Conservation (phyloP, 2,797 vertebrate genomes). For the Molossus alvarezi region DNA sequence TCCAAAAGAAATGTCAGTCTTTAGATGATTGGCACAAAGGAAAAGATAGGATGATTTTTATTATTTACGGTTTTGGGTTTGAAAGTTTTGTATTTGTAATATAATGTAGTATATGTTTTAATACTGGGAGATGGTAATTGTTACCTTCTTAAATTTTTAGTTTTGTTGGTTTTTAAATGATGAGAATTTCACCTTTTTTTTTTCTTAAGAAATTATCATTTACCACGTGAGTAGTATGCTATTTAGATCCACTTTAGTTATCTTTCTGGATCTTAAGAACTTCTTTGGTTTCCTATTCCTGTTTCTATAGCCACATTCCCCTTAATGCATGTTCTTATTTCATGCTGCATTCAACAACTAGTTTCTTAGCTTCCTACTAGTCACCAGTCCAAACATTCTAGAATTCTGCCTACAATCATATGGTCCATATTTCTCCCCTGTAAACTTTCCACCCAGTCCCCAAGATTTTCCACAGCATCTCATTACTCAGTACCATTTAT, state of each 20-base stretch:
- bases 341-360: constrained; percentile 26
- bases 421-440: constrained; percentile 56
- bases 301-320: constrained; percentile 38
- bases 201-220: constrained; percentile 65
- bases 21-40: constrained; percentile 59
- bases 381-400: constrained; percentile 20
- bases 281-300: constrained; percentile 42
- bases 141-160: constrained; percentile 70
- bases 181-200: constrained; percentile 46
- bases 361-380: constrained; percentile 60
- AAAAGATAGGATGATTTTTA: constrained; percentile 63
- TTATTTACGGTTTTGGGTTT: constrained; percentile 67
- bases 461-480: constrained; percentile 42
- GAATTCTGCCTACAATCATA: constrained; percentile 63
- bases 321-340: constrained; percentile 63
- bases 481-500: constrained; percentile 67
- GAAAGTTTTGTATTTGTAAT: constrained; percentile 76
- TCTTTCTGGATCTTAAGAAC: constrained; percentile 44
- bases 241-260: constrained; percentile 56
- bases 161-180: constrained; percentile 74
- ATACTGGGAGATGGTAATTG: constrained; percentile 63
- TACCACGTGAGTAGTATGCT: constrained; percentile 13
- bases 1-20: constrained; percentile 62
- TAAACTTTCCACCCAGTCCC: constrained; percentile 22
- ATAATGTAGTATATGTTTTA: constrained; percentile 71